Conservation (phyloP, 1,140 invertebrate species). For the Drosophila sturtevanti region DNA sequence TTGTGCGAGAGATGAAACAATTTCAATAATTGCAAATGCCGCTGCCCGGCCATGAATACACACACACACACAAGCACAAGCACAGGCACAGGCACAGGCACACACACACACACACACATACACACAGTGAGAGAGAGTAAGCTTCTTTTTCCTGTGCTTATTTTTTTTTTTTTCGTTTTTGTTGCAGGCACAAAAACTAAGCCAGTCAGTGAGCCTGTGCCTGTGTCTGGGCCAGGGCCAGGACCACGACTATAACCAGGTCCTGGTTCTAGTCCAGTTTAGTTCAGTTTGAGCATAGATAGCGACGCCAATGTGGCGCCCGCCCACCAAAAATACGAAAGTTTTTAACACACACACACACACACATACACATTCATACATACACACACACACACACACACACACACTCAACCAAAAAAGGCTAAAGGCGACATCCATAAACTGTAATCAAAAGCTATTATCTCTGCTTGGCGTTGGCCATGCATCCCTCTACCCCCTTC, state of each 20-base stretch:
- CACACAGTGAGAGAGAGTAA: not conserved
- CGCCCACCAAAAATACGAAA: constrained; percentile 54
- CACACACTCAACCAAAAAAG: constrained; percentile 17
- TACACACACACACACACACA: not conserved
- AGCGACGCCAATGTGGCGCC: constrained; percentile 68
- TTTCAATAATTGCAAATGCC: constrained; percentile 69
- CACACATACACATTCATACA: not conserved
- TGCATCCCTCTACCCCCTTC: not conserved
- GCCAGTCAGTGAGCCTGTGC: constrained; percentile 4
- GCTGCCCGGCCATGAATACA: constrained; percentile 30
- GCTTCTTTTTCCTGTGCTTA: not conserved
- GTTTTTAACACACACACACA: constrained; percentile 39
- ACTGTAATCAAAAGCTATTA: constrained; percentile 81
- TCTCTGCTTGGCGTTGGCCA: constrained; percentile 57
- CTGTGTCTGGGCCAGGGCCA: not conserved
- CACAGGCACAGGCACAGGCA: no score
- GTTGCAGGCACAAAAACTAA: constrained; percentile 12
- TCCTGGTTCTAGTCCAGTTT: not conserved
- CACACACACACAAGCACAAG: not conserved
- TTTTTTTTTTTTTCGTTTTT: not conserved
- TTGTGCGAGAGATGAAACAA: constrained; percentile 60
- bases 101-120: not conserved
- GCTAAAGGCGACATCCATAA: constrained; percentile 79
- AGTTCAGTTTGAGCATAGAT: constrained; percentile 18
- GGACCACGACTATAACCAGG: constrained; percentile 31